Base-by-base conservation (phyloP, 2,113 vertebrate genomes). In the Muntiacus reevesi region DNA sequence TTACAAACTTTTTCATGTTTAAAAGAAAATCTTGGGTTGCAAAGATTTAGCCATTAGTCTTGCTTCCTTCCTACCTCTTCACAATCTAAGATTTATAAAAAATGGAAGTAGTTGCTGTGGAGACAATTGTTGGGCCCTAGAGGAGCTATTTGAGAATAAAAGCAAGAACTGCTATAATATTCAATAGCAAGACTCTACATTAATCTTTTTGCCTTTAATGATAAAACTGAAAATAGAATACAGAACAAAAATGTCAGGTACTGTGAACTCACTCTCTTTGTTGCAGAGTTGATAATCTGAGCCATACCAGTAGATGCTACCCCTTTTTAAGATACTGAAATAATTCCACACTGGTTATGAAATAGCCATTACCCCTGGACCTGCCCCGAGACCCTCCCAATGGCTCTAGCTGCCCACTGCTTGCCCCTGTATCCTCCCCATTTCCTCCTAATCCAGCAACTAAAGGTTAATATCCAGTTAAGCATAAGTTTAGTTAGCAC, bases 21-120 rank as follows among this genome's bases (percentile, higher is more conserved):
- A 91, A 97, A 91, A 91, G 27, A 89, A 97, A 94, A 91, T 59
- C 57, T 87, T 87, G 36, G 57, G 62, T 93, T 81, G 10, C n/a
- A 55, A 97, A 89, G n/a, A 57, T 60, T 90, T 87, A 83, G 25
- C 50, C 50, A 79, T 88, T 93, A 82, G 82, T 83, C n/a, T 55
- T 67, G 45, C 85, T 93, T 89, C 45, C 15, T 87, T 23, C 30
- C 47, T 10, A 93, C 45, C 52, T 97, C 57, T 2, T 78, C 13
- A 2, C 91, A 90, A 88, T 85, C 54, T 91, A 94, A 96, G 81
- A 87, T 97, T 96, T 94, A 96, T 95, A 74, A 62, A 97, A 97
- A 96, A 82, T 60, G 17, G 74, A 94, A 95, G 94, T 57, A 36
- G 90, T 98, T 98, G 81, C 91, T 1, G 2, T 97, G 96, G 94